Evolutionary conservation across 2,888 invertebrate species (phyloP).

Genomic region (Harpagoxenus sublaevis): DNA sequence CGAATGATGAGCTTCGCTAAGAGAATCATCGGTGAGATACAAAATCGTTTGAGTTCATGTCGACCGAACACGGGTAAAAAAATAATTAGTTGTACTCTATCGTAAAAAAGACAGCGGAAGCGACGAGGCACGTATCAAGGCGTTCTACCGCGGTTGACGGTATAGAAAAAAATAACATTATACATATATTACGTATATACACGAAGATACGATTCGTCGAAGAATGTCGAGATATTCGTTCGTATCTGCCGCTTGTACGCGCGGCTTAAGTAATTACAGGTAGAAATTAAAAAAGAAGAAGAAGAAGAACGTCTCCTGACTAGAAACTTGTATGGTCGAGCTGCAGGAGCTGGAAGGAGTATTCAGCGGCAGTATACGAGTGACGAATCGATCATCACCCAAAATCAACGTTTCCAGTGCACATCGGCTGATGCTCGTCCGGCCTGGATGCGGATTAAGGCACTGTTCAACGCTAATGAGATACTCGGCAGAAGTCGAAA

Average conservation of each 20-base stretch:
- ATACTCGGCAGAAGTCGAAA: conserved; percentile 42
- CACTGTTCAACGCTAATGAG: conserved; percentile 61
- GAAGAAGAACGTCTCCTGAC: conserved; percentile 83
- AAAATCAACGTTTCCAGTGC: conserved; percentile 42
- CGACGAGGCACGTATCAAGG: conserved; percentile 30
- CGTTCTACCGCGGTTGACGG: conserved; percentile 26
- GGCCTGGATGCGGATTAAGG: conserved; percentile 59
- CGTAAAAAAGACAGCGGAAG: conserved; percentile 36
- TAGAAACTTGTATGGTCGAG: conserved; percentile 84
- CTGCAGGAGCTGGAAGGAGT: conserved; percentile 84
- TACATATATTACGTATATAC: conserved; percentile 54
- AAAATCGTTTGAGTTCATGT: conserved; percentile 28
- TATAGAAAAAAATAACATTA: conserved; percentile 56
- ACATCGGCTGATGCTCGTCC: conserved; percentile 44
- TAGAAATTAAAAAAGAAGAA: conserved; percentile 63
- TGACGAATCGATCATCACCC: conserved; percentile 51
- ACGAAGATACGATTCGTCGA: conserved; percentile 44
- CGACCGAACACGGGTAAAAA: conserved; percentile 31
- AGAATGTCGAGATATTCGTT: conserved; percentile 48
- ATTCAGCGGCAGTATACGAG: conserved; percentile 81
- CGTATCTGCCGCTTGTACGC: conserved; percentile 52
- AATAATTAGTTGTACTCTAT: conserved; percentile 51
- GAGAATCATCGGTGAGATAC: neutral
- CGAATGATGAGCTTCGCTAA: conserved; percentile 55
- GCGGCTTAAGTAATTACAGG: conserved; percentile 69